A percentile compares a stretch with the other conserved stretches of the same genome.
These are phyloP conservation scores for Caenorhabditis virilis DNA, from an alignment of 2,888 invertebrate species.

Conservation along the genomic window DNA sequence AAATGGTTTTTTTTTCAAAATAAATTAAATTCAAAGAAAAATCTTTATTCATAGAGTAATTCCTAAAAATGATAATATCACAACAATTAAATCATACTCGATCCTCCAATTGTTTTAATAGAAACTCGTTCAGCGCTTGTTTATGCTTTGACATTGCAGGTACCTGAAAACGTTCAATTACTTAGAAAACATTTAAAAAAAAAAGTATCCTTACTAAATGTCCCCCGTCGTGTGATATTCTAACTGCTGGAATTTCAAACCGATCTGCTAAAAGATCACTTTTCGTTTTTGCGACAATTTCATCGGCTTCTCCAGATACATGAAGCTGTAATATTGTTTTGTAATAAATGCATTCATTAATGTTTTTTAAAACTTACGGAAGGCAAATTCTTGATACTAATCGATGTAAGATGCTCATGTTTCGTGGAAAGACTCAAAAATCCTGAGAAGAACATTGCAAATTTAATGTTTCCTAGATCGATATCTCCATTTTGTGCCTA, in stretches of 20 bases:
- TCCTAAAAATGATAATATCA: too few species aligned
- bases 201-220: conserved; percentile 75
- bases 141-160: conserved; percentile 33
- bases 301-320: conserved; percentile 83
- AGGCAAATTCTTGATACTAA: conserved; percentile 77
- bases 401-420: conserved; percentile 74
- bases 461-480: conserved; percentile 33
- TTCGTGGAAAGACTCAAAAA: conserved; percentile 49
- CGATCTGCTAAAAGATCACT: conserved; percentile 74
- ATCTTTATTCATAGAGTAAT: too few species aligned
- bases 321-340: conserved; percentile 77
- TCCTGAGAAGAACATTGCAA: conserved; percentile 51
- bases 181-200: not conserved
- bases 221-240: conserved; percentile 83
- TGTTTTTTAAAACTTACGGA: too few species aligned
- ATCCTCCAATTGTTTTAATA: conserved; percentile 14
- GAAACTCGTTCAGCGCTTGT: conserved; percentile 10
- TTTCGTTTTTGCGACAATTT: conserved; percentile 79
- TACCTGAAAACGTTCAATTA: conserved; percentile 3
- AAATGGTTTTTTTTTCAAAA: too few species aligned
- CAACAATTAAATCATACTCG: too few species aligned
- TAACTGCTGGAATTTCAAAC: conserved; percentile 73
- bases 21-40: too few species aligned
- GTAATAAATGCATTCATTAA: too few species aligned
- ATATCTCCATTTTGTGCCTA: conserved; percentile 37